These are phyloP conservation scores for Orthonyx spaldingii DNA, from an alignment of 2,113 vertebrate genomes.

Conservation along the genomic window DNA sequence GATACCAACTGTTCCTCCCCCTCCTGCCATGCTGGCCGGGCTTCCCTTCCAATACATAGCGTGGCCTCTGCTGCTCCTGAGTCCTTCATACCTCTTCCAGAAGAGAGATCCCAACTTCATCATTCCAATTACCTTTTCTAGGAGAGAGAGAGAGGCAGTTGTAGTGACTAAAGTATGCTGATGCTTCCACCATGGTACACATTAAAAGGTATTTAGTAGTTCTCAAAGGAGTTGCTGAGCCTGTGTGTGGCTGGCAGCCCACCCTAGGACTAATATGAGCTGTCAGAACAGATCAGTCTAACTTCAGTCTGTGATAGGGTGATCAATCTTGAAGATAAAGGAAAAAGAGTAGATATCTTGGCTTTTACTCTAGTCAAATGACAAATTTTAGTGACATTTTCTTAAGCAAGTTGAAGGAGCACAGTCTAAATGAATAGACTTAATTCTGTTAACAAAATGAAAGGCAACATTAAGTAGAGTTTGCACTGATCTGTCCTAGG, in stretches of 20 bases:
- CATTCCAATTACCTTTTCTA: not conserved
- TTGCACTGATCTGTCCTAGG: not conserved
- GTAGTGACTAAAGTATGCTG: not conserved
- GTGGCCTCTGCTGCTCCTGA: not conserved
- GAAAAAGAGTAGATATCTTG: not conserved
- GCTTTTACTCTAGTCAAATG: not conserved
- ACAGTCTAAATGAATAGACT: not conserved
- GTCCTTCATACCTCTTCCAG: not conserved
- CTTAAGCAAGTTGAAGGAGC: not conserved
- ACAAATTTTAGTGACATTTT: constrained; percentile 11
- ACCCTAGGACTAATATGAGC: not conserved
- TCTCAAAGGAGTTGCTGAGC: not conserved
- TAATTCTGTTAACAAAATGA: not conserved
- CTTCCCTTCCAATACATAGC: not conserved
- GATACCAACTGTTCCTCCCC: not conserved
- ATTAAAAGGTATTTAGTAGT: not conserved
- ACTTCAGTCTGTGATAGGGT: not conserved
- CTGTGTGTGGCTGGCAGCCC: not conserved
- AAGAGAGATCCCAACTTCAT: not conserved
- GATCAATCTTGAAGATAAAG: constrained; percentile 1
- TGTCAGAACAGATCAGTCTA: constrained; percentile 23
- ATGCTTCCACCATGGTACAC: not conserved
- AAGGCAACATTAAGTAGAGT: not conserved
- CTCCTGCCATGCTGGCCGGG: not conserved
- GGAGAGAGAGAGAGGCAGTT: not conserved